Base-by-base conservation (phyloP, 1,140 invertebrate genomes). In the Hesperophylax magnus region DNA sequence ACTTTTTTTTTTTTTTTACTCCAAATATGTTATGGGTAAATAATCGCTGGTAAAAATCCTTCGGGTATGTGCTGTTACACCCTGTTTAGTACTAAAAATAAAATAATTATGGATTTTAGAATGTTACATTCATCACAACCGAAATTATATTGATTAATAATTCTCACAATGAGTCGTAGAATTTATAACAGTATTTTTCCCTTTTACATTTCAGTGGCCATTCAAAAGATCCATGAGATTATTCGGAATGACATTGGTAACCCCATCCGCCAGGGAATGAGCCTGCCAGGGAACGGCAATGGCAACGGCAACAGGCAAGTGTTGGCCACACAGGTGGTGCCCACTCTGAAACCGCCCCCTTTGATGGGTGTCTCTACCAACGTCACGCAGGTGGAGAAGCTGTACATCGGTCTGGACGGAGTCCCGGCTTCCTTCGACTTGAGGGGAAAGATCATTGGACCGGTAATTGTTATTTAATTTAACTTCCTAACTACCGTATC, bases 361-460 rank as follows among this genome's bases (percentile, higher is more conserved):
- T 31, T 63, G 4, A 69, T 78, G 27, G 65, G 77, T 11, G 47
- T 78, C 14, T 27, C 63, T n/a, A 74, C 77, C 11, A 79, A 77
- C 20, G 65, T 76, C 27, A 84, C 71, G 1, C 83, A 82, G 56
- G 87, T 90, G 88, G 95, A 96, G 88, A 96, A 96, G 88, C 91
- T 96, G 81, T 94, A 93, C 83, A 91, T 96, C 85, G 94, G 95
- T 11, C 88, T 96, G 79, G 95, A 96, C 84, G 93, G 95, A 91
- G 93, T 94, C 65, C 94, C 94, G 39, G 91, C 93, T 84, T 91
- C 92, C 81, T 96, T 96, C 88, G 93, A 95, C 86, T 92, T 95
- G 78, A 92, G 94, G 86, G 92, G 92, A 74, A 94, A 95, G 85
- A 92, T 96, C 81, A 88, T 95, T 82, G 95, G 95, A 65, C 89